phyloP scores from a whole-genome alignment of 2,888 invertebrate species.

The Drosophila meridiana region DNA sequence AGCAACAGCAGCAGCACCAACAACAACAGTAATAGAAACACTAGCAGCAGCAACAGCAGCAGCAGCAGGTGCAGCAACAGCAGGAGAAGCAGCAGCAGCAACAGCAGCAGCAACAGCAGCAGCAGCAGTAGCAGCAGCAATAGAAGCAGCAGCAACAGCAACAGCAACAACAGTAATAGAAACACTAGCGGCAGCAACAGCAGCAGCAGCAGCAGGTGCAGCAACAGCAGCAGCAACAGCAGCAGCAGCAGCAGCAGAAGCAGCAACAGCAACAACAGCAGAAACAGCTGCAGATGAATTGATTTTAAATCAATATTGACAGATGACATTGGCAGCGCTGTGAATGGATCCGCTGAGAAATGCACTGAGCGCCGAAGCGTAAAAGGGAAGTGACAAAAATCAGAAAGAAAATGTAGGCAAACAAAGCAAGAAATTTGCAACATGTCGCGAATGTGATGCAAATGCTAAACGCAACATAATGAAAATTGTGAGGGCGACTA shows the following conservation, averaged over 20 bases:
- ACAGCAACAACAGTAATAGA: too few species aligned
- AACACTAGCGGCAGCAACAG: too few species aligned
- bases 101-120: too few species aligned
- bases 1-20: too few species aligned
- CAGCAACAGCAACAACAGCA: constrained; percentile 57
- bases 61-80: too few species aligned
- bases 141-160: too few species aligned
- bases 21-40: too few species aligned
- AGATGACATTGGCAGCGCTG: constrained; percentile 67
- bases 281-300: constrained; percentile 73
- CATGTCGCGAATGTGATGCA: constrained; percentile 48
- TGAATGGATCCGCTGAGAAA: constrained; percentile 25
- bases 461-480: constrained; percentile 53
- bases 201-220: too few species aligned
- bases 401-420: constrained; percentile 22
- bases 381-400: not conserved
- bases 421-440: constrained; percentile 49
- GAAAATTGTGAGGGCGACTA: constrained; percentile 45
- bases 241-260: constrained; percentile 8
- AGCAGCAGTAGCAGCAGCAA: too few species aligned
- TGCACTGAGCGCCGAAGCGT: constrained; percentile 7
- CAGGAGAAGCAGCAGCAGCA: too few species aligned
- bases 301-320: constrained; percentile 80
- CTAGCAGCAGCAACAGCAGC: too few species aligned
- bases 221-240: too few species aligned